phyloP scores from a whole-genome alignment of 2,797 vertebrate genomes.

The Lates japonicus region DNA sequence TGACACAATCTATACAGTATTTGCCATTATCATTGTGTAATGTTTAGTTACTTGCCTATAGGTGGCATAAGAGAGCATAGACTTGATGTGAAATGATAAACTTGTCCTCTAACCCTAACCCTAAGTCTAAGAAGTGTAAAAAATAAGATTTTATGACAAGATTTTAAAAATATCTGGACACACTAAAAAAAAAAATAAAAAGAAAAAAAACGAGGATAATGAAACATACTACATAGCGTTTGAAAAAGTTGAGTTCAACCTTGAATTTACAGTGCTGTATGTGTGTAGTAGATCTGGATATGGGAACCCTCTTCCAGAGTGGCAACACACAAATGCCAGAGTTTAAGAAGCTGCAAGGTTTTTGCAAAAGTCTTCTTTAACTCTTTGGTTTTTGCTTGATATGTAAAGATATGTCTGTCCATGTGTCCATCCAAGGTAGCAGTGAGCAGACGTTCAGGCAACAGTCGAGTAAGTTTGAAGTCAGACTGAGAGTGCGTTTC shows the following conservation, averaged over 20 bases:
- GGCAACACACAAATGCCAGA: not conserved
- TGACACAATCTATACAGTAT: conserved; percentile 29
- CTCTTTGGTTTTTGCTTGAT: conserved; percentile 8
- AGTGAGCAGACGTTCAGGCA: not conserved
- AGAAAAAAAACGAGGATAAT: not conserved
- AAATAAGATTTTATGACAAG: conserved; percentile 1
- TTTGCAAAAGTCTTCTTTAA: not conserved
- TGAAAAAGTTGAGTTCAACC: not conserved
- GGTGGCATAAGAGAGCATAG: conserved; percentile 14
- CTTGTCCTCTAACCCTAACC: not conserved
- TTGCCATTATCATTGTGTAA: conserved; percentile 7
- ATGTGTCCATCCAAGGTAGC: conserved; percentile 7
- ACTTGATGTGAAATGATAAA: not conserved
- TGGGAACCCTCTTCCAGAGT: not conserved
- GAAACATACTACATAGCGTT: conserved; percentile 20
- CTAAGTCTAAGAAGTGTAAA: not conserved
- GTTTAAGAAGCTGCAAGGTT: not conserved
- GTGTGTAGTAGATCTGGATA: not conserved
- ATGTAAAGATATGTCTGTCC: not conserved
- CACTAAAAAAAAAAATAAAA: conserved; percentile 11
- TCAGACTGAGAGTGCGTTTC: not conserved
- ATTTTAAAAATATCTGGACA: conserved; percentile 1
- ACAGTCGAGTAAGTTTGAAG: not conserved
- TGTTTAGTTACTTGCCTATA: conserved; percentile 21
- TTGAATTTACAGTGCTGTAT: not conserved